Evolutionary conservation across 2,113 vertebrate genomes (phyloP), one percentile per base, ranked within the genome.

Genomic region (Elephantulus edwardii): DNA sequence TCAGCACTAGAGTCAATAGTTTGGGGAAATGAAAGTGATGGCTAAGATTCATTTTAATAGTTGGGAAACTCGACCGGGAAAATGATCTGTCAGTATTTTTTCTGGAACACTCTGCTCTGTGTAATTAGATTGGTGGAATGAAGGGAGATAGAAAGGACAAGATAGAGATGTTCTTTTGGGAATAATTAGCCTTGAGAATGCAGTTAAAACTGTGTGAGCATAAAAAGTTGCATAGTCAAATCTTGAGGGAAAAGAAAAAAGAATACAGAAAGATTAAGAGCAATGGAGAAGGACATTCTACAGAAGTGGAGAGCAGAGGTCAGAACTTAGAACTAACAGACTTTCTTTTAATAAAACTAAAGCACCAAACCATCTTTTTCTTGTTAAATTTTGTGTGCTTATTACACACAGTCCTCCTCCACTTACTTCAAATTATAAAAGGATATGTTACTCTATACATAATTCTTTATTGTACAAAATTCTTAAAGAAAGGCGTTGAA

Each of bases 21-120:
- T 92, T 82, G 75, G 94, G 88, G 76, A 95, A 95, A 96, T 95
- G 77, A 95, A 94, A 95, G 76, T 92, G 80, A 94, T 54, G 83
- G 50, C 19, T 93, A 88, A 91, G 83, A 95, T 93, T 91, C 60
- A 93, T 95, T 92, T 94, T 95, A 90, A 93, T 92, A 91, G 48
- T 90, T 93, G 66, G 24, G 5, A 84, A 95, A 92, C 40, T 91
- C 50, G 17, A 76, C 80, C 83, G 88, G 86, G 90, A 94, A 95
- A 92, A 90, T 90, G 54, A 90, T 93, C 88, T 87, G 71, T 92
- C 77, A 75, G 88, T 86, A 91, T 91, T 94, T 94, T n/a, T 95
- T 89, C 88, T 96, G 58, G 82, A 95, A 93, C 72, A 92, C 71
- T 94, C 92, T 44, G 91, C 33, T 85, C n/a, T 76, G 60, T 88